Percentiles rank a stretch among this genome's conserved stretches.
Evolutionary conservation across 2,113 vertebrate genomes (phyloP).

Genomic region (Irena cyanogastra): DNA sequence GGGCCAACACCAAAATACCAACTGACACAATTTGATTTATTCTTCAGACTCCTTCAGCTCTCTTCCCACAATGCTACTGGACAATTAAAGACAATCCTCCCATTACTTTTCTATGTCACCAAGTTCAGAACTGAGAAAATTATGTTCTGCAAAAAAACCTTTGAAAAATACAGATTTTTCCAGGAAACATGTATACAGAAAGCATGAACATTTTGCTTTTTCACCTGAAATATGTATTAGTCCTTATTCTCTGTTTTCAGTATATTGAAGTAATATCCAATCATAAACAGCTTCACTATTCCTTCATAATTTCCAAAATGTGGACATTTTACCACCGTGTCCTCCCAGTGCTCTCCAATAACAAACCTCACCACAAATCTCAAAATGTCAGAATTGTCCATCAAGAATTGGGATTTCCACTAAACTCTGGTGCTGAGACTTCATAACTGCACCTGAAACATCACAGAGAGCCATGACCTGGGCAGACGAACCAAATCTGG

Average conservation of each 20-base stretch:
- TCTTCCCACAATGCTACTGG: background rate
- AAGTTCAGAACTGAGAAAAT: background rate
- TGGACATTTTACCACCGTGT: background rate
- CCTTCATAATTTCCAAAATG: background rate
- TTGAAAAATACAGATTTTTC: background rate
- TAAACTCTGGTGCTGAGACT: background rate
- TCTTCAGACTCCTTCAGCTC: background rate
- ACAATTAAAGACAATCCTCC: background rate
- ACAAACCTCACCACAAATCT: background rate
- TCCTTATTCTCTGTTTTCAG: background rate
- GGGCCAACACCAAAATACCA: background rate
- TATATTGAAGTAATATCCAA: background rate
- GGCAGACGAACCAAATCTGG: background rate
- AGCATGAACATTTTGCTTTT: background rate
- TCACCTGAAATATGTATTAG: background rate
- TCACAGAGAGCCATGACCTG: background rate
- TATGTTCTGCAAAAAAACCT: background rate
- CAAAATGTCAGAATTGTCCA: background rate
- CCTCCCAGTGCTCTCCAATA: background rate
- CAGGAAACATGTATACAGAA: background rate
- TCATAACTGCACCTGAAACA: background rate
- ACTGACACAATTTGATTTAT: too few relatives aligned
- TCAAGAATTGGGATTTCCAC: background rate
- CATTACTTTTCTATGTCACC: background rate
- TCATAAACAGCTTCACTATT: background rate